phyloP scores from a whole-genome alignment of 2,113 vertebrate species.

The Stictonetta naevosa region DNA sequence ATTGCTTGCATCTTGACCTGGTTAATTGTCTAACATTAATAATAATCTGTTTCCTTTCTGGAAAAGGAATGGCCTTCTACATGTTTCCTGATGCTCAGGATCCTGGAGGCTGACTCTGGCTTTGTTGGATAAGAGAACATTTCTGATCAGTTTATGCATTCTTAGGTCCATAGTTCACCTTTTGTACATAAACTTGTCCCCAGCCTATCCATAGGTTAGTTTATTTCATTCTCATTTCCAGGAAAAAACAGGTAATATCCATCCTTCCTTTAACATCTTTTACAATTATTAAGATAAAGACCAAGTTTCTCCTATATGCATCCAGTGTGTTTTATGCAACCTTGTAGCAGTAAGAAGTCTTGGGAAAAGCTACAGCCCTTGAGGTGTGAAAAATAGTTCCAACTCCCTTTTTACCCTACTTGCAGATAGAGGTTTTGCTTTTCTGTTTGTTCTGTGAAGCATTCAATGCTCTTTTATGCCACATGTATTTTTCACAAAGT shows the following conservation, averaged over 20 bases:
- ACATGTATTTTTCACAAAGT: background rate
- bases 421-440: background rate
- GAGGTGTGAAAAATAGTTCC: background rate
- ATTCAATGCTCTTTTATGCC: background rate
- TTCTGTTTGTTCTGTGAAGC: background rate
- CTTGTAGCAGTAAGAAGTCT: background rate
- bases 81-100: background rate
- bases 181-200: background rate
- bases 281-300: background rate
- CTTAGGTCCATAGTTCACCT: background rate
- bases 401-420: background rate
- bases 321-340: background rate
- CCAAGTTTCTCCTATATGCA: background rate
- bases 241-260: background rate
- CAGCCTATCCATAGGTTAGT: background rate
- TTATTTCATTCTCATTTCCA: background rate
- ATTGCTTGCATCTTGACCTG: background rate
- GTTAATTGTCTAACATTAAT: background rate
- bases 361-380: background rate
- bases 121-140: background rate
- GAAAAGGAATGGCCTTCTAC: background rate
- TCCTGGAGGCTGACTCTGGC: background rate
- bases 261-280: background rate
- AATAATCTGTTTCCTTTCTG: background rate
- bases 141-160: rapidly evolving